These are phyloP conservation scores for Bombus consobrinus DNA, from an alignment of 1,140 invertebrate species.

Conservation along the genomic window DNA sequence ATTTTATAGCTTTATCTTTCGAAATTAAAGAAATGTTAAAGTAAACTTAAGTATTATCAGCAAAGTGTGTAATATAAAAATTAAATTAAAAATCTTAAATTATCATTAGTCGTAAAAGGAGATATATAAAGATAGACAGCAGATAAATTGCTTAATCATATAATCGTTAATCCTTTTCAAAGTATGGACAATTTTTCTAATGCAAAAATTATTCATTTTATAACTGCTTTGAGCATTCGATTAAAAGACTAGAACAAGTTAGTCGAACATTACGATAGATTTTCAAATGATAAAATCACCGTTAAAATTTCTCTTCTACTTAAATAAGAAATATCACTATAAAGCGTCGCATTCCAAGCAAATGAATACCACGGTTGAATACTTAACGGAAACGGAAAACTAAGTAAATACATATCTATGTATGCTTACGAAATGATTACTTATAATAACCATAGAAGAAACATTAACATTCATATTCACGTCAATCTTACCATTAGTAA, in stretches of 20 bases:
- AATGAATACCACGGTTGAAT: background rate
- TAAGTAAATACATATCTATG: background rate
- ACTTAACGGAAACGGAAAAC: no score
- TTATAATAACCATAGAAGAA: slow-evolving; percentile 11
- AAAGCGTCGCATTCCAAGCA: background rate
- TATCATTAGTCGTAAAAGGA: background rate
- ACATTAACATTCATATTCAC: background rate
- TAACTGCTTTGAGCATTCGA: background rate
- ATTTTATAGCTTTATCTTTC: background rate
- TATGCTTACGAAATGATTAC: background rate
- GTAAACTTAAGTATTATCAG: background rate
- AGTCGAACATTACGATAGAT: background rate
- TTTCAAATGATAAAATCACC: background rate
- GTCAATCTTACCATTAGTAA: background rate
- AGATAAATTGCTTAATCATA: background rate
- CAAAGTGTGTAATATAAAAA: background rate
- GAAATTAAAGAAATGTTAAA: background rate
- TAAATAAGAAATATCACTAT: background rate
- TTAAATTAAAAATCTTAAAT: background rate
- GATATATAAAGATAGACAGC: background rate
- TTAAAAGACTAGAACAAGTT: background rate
- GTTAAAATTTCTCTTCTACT: background rate
- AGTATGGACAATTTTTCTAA: background rate
- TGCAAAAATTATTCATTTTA: background rate
- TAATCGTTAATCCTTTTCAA: background rate